A percentile compares a stretch with the other conserved stretches of the same genome.
phyloP scores from a whole-genome alignment of 1,140 invertebrate genomes.

The Ooceraea biroi region DNA sequence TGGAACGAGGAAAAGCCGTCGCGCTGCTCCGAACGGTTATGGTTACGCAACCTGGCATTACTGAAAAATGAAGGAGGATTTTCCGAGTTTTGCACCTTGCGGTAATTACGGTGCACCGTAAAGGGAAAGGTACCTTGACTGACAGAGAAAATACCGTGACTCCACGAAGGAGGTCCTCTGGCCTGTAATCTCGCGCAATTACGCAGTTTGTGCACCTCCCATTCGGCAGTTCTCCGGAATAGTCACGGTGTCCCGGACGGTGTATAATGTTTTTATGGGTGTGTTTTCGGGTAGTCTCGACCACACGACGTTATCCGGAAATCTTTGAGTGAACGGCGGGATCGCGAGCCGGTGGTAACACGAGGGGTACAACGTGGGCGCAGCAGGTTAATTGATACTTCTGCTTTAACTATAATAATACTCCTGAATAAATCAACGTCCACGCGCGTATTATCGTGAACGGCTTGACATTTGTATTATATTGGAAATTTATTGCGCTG shows the following conservation, averaged over 20 bases:
- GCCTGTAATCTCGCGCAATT: slow-evolving; percentile 81
- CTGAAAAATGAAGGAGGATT: slow-evolving; percentile 70
- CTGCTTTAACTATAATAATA: slow-evolving; percentile 66
- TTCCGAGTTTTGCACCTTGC: slow-evolving; percentile 82
- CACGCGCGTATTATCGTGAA: slow-evolving; percentile 18
- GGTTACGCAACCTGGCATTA: slow-evolving; percentile 72
- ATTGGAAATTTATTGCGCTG: slow-evolving; percentile 34
- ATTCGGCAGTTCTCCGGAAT: slow-evolving; percentile 61
- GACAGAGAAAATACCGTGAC: slow-evolving; percentile 60
- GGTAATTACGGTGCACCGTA: slow-evolving; percentile 75
- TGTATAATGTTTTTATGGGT: slow-evolving; percentile 12
- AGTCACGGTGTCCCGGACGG: slow-evolving; percentile 54
- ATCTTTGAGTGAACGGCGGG: too few relatives aligned
- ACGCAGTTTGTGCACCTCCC: slow-evolving; percentile 76
- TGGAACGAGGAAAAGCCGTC: not conserved
- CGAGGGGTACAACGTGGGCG: slow-evolving; percentile 36
- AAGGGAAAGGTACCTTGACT: slow-evolving; percentile 69
- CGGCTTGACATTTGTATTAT: slow-evolving; percentile 46
- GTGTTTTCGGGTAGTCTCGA: slow-evolving; percentile 29
- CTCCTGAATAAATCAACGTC: slow-evolving; percentile 66
- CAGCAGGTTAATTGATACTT: slow-evolving; percentile 69
- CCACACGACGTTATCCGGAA: slow-evolving; percentile 44
- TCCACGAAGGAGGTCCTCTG: slow-evolving; percentile 67
- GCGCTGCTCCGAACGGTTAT: slow-evolving; percentile 8
- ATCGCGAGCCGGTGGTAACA: slow-evolving; percentile 44